These are phyloP conservation scores for Aphelinus certus DNA, from an alignment of 1,140 invertebrate species.

Conservation along the genomic window DNA sequence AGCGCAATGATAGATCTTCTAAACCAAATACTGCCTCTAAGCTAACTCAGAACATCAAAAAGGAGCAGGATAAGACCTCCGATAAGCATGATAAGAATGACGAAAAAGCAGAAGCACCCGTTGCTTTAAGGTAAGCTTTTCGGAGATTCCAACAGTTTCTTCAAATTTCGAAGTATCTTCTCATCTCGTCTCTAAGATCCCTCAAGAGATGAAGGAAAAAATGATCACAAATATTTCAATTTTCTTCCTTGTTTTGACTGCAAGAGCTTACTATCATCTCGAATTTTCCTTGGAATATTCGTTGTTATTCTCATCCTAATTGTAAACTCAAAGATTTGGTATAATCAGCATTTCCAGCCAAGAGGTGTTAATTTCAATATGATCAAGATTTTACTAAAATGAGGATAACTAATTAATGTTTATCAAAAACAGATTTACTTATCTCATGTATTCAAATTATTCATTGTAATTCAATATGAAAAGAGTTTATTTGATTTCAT, in stretches of 20 bases:
- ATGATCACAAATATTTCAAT: slow-evolving; percentile 19
- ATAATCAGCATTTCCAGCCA: too few species aligned
- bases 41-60: slow-evolving; percentile 66
- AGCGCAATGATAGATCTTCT: slow-evolving; percentile 65
- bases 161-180: slow-evolving; percentile 48
- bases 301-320: slow-evolving; percentile 7
- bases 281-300: slow-evolving; percentile 23
- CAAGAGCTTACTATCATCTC: slow-evolving; percentile 15
- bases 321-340: too few species aligned
- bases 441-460: too few species aligned
- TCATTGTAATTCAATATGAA: too few species aligned
- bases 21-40: slow-evolving; percentile 66
- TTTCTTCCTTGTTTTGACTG: slow-evolving; percentile 32
- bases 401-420: too few species aligned
- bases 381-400: too few species aligned
- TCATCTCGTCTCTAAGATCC: slow-evolving; percentile 38
- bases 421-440: too few species aligned
- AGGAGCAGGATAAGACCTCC: slow-evolving; percentile 64
- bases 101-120: slow-evolving; percentile 64
- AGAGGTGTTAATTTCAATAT: too few species aligned
- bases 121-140: slow-evolving; percentile 65
- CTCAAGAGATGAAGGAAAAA: slow-evolving; percentile 33
- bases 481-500: too few species aligned
- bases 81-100: slow-evolving; percentile 64
- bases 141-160: slow-evolving; percentile 60